Percentiles rank a stretch among this genome's conserved stretches.
Conservation (phyloP, 2,113 vertebrate genomes). For the Fulica atra region DNA sequence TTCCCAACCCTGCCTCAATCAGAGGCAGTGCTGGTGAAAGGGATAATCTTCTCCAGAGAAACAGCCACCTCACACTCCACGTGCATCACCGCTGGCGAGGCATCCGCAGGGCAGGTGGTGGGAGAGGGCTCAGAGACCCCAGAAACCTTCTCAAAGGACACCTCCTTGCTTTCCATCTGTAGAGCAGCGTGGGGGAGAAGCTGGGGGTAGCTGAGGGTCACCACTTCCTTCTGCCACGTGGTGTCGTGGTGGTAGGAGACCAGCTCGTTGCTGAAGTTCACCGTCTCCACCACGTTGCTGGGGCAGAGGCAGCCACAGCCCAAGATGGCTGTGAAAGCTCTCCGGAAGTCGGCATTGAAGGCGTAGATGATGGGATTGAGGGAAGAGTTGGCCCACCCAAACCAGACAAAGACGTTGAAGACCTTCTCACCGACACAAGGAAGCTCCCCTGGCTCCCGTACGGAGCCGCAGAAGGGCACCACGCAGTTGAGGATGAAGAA, state of each 20-base stretch:
- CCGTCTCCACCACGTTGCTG: slow-evolving; percentile 59
- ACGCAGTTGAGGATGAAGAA: slow-evolving; percentile 85
- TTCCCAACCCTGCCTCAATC: background rate
- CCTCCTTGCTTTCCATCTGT: background rate
- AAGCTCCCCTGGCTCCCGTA: background rate
- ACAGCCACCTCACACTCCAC: background rate
- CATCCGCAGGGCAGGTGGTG: rapidly evolving
- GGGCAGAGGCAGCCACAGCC: slow-evolving; percentile 72
- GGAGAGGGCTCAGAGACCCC: background rate
- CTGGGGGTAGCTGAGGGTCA: background rate
- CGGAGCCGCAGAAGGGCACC: slow-evolving; percentile 81
- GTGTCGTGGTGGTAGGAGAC: slow-evolving; percentile 79
- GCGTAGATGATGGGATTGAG: slow-evolving; percentile 82
- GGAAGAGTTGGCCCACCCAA: slow-evolving; percentile 85
- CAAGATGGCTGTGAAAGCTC: slow-evolving; percentile 78
- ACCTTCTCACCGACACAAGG: slow-evolving; percentile 76
- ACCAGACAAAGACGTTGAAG: slow-evolving; percentile 82
- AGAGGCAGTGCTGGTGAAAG: background rate
- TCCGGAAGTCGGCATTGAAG: slow-evolving; percentile 80
- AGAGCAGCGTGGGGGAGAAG: background rate
- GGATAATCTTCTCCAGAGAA: slow-evolving; percentile 65
- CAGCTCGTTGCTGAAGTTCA: slow-evolving; percentile 79
- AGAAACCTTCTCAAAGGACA: background rate
- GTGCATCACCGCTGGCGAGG: background rate
- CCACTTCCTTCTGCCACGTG: slow-evolving; percentile 68